Evolutionary conservation across 2,113 vertebrate species (phyloP).

Genomic region (Bettongia penicillata): DNA sequence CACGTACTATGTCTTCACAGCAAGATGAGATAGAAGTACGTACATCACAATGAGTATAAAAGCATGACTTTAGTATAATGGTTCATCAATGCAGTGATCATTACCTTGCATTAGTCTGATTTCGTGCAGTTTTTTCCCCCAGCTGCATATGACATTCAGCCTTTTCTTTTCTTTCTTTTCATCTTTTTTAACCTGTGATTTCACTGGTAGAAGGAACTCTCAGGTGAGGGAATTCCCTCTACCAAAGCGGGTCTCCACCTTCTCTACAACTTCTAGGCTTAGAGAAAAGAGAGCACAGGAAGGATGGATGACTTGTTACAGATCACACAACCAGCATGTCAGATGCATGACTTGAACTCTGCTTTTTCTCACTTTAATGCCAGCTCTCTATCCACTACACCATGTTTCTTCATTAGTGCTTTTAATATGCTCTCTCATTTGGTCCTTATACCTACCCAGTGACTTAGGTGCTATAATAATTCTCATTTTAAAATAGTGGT

Average conservation of each 20-base stretch:
- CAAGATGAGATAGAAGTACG: constrained; percentile 17
- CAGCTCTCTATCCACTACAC: background rate
- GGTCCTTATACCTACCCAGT: background rate
- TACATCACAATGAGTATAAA: background rate
- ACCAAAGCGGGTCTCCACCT: background rate
- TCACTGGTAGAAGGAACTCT: too few relatives aligned
- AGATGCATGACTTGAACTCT: background rate
- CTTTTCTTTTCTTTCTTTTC: background rate
- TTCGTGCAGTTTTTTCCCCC: background rate
- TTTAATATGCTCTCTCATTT: background rate
- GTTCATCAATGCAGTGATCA: background rate
- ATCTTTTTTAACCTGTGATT: too few relatives aligned
- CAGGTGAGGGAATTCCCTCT: background rate
- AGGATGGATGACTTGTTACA: background rate
- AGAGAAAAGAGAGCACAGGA: background rate
- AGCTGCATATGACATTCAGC: background rate
- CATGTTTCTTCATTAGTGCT: background rate
- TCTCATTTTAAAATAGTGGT: background rate
- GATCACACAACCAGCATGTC: background rate
- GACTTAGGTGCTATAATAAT: background rate
- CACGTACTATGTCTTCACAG: background rate
- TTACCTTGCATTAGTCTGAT: background rate
- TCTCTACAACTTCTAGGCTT: background rate
- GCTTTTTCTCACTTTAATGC: background rate
- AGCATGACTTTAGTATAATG: background rate